Evolutionary conservation across 2,888 invertebrate species (phyloP).

Genomic region (Acleris sparsana): DNA sequence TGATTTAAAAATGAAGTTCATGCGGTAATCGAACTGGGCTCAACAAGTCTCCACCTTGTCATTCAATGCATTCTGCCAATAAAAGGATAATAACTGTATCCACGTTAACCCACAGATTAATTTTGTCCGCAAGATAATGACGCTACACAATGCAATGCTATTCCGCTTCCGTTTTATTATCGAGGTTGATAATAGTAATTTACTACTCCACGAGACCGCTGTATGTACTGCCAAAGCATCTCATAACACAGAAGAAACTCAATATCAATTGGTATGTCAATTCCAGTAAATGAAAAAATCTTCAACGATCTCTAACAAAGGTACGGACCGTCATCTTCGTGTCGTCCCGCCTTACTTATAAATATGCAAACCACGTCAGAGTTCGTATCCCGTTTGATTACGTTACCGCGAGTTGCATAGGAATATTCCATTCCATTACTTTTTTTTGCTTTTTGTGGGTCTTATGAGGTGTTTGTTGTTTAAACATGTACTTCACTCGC

Average conservation of each 20-base stretch:
- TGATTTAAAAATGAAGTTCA: no score
- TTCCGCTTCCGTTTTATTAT: conserved; percentile 3
- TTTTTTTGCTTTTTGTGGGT: conserved; percentile 6
- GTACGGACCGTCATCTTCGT: conserved; percentile 21
- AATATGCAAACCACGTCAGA: conserved; percentile 35
- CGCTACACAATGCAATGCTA: conserved; percentile 12
- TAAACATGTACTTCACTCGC: conserved; percentile 3
- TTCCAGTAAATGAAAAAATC: conserved; percentile 27
- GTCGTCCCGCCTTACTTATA: conserved; percentile 26
- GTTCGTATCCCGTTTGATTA: conserved; percentile 32
- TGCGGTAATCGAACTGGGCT: no score
- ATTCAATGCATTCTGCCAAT: neutral
- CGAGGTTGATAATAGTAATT: neutral
- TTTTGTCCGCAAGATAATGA: neutral
- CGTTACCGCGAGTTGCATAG: conserved; percentile 28
- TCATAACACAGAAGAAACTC: neutral
- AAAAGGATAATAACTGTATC: conserved; percentile 12
- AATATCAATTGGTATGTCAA: conserved; percentile 21
- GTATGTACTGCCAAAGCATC: neutral
- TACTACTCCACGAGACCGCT: neutral
- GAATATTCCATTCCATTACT: conserved; percentile 8
- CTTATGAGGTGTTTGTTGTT: conserved; percentile 14
- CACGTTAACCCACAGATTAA: neutral
- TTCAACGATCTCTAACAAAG: conserved; percentile 16
- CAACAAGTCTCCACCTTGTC: no score